A percentile compares a stretch with the other conserved stretches of the same genome.
phyloP scores from a whole-genome alignment of 2,113 vertebrate species.

The Rhizomys pruinosus region DNA sequence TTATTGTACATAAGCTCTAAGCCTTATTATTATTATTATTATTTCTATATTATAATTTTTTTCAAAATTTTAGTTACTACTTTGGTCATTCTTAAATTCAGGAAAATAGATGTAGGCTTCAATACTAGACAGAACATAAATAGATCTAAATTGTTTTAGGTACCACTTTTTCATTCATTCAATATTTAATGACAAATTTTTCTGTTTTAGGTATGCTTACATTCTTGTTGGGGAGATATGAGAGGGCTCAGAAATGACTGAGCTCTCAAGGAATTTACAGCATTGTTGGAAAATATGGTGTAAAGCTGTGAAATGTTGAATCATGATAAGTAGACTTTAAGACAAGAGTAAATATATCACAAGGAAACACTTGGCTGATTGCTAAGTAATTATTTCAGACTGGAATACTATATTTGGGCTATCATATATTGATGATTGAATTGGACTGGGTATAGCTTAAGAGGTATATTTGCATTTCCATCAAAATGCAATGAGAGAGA shows the following conservation, averaged over 20 bases:
- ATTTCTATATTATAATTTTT: background rate
- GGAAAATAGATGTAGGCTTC: background rate
- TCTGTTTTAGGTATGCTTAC: background rate
- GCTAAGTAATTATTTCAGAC: conserved; percentile 33
- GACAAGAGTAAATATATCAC: conserved; percentile 3
- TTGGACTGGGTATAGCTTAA: conserved; percentile 34
- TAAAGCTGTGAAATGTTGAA: conserved; percentile 43
- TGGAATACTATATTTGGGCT: conserved; percentile 27
- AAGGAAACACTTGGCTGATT: conserved; percentile 38
- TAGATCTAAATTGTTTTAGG: background rate
- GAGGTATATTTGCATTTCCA: conserved; percentile 31
- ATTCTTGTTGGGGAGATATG: background rate
- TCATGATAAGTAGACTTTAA: conserved; percentile 49
- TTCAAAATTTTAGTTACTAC: background rate
- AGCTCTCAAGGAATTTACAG: background rate
- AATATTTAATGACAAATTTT: conserved; percentile 39
- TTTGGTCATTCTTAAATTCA: conserved; percentile 29
- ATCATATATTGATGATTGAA: conserved; percentile 46
- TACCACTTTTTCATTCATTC: background rate
- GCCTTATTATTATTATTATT: too few relatives aligned
- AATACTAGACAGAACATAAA: background rate
- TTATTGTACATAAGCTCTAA: background rate
- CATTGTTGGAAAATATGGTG: background rate
- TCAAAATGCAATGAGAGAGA: conserved; percentile 28
- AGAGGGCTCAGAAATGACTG: background rate